Percentiles rank a stretch among this genome's conserved stretches.
phyloP scores from a whole-genome alignment of 2,797 vertebrate species.

The Pantherophis alleghaniensis region DNA sequence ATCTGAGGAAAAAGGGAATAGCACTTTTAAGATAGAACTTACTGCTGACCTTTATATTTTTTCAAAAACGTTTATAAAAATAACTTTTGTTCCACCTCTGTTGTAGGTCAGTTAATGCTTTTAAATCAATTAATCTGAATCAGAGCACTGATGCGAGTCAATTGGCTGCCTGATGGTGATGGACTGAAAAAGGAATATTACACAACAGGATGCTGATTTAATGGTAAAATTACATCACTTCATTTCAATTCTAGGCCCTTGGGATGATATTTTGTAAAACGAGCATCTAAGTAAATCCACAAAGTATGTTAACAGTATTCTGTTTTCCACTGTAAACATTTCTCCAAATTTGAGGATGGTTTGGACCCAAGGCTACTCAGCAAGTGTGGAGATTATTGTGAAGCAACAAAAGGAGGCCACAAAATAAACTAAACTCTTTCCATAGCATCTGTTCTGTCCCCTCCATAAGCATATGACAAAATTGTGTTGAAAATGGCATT shows the following conservation, averaged over 20 bases:
- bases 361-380: neutral
- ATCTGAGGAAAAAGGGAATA: neutral
- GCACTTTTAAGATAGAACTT: neutral
- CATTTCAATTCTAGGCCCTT: neutral
- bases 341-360: neutral
- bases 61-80: neutral
- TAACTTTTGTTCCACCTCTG: neutral
- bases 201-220: neutral
- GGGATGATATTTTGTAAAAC: neutral
- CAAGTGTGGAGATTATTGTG: neutral
- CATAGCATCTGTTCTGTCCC: neutral
- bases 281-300: neutral
- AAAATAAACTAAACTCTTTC: neutral
- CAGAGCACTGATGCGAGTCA: neutral
- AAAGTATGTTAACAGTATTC: neutral
- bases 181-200: slow-evolving; percentile 2
- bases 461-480: neutral
- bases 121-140: neutral
- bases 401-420: neutral
- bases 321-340: neutral
- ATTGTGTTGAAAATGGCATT: neutral
- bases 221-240: neutral
- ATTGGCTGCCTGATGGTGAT: neutral
- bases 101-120: neutral
- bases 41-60: neutral